These are phyloP conservation scores for Labeo catla DNA, from an alignment of 2,113 vertebrate genomes.

Conservation along the genomic window DNA sequence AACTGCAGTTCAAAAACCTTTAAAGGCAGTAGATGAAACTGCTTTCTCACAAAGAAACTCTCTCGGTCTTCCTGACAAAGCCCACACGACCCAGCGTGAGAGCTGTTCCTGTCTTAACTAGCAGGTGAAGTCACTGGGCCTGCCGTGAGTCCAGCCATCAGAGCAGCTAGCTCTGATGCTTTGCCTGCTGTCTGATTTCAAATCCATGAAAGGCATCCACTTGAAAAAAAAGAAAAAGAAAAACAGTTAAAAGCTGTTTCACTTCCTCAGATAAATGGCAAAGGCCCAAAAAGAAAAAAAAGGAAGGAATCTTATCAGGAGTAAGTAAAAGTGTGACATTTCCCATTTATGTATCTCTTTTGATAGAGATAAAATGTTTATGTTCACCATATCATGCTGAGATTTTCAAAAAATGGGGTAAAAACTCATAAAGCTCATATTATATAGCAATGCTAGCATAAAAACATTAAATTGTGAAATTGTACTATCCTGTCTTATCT, in stretches of 20 bases:
- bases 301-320: slow-evolving; percentile 69
- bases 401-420: not conserved
- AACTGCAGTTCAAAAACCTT: slow-evolving; percentile 29
- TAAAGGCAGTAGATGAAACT: slow-evolving; percentile 33
- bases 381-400: not conserved
- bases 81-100: slow-evolving; percentile 31
- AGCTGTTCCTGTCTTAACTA: slow-evolving; percentile 28
- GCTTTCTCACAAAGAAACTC: slow-evolving; percentile 31
- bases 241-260: slow-evolving; percentile 69
- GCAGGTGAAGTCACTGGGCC: slow-evolving; percentile 43
- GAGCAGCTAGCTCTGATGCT: slow-evolving; percentile 44
- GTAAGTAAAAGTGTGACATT: slow-evolving; percentile 69
- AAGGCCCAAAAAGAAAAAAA: slow-evolving; percentile 56
- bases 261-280: slow-evolving; percentile 74
- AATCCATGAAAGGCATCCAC: slow-evolving; percentile 73
- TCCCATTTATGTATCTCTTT: slow-evolving; percentile 70
- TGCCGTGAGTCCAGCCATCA: slow-evolving; percentile 27
- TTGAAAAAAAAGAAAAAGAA: slow-evolving; percentile 69
- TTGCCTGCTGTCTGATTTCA: slow-evolving; percentile 75
- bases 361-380: slow-evolving; percentile 63
- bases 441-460: not conserved
- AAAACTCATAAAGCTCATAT: not conserved
- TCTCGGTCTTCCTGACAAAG: slow-evolving; percentile 27
- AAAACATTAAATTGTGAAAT: not conserved
- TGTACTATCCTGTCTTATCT: not conserved